Evolutionary conservation across 2,888 invertebrate species (phyloP).

Genomic region (Salpingus planirostris): DNA sequence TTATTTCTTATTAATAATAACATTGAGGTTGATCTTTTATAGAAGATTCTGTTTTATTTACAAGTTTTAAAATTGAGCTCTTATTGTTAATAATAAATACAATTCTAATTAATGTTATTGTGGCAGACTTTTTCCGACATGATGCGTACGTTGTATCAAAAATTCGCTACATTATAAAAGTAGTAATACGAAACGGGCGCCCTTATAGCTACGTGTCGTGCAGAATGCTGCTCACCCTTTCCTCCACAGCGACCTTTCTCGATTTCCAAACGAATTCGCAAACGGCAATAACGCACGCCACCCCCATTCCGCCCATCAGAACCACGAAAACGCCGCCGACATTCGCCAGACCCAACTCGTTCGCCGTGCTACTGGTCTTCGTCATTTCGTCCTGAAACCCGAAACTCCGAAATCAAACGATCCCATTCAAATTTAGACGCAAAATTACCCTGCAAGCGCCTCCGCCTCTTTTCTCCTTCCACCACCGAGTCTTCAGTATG

Average conservation of each 20-base stretch:
- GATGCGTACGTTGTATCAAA: too few relatives aligned
- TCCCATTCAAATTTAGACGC: too few relatives aligned
- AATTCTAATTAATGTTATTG: too few relatives aligned
- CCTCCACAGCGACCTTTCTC: slow-evolving; percentile 83
- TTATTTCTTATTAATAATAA: too few relatives aligned
- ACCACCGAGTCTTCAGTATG: slow-evolving; percentile 93
- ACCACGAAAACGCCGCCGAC: slow-evolving; percentile 97
- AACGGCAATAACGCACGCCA: slow-evolving; percentile 87
- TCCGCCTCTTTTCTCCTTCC: slow-evolving; percentile 90
- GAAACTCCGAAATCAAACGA: slow-evolving; percentile 23
- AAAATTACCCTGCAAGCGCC: slow-evolving; percentile 69
- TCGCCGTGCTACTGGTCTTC: slow-evolving; percentile 77
- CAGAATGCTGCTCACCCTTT: slow-evolving; percentile 64
- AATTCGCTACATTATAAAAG: too few relatives aligned
- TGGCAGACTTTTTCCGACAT: too few relatives aligned
- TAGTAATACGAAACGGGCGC: too few relatives aligned
- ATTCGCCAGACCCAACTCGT: slow-evolving; percentile 87
- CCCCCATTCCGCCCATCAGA: slow-evolving; percentile 84
- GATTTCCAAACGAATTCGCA: slow-evolving; percentile 96
- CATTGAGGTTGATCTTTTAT: too few relatives aligned
- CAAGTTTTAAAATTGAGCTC: too few relatives aligned
- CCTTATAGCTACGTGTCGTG: slow-evolving; percentile 44
- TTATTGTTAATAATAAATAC: too few relatives aligned
- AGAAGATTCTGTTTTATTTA: too few relatives aligned
- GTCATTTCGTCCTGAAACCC: slow-evolving; percentile 83